phyloP scores from a whole-genome alignment of 2,113 vertebrate genomes.

The Mugil cephalus region DNA sequence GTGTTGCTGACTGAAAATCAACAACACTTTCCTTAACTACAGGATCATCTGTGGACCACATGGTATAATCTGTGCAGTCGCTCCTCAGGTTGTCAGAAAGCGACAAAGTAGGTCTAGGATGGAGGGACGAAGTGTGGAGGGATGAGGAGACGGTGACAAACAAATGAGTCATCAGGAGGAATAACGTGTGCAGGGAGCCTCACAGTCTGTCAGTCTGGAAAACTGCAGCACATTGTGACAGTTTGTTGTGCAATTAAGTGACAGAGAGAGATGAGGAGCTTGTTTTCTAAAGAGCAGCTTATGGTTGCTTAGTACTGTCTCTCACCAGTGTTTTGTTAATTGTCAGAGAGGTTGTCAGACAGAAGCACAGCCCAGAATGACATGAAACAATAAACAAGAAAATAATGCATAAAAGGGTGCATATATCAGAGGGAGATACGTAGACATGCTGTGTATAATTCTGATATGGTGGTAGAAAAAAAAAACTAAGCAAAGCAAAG shows the following conservation, averaged over 20 bases:
- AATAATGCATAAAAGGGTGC: background rate
- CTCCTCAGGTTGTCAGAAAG: conserved; percentile 32
- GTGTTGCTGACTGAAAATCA: background rate
- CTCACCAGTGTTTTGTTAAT: conserved; percentile 10
- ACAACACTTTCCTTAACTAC: background rate
- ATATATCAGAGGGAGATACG: background rate
- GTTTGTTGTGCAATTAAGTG: conserved; percentile 32
- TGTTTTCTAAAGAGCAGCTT: conserved; percentile 21
- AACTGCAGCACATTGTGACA: background rate
- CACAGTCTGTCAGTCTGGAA: conserved; percentile 13
- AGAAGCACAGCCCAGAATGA: background rate
- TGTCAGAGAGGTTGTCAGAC: conserved; percentile 12
- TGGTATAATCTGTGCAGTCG: conserved; percentile 25
- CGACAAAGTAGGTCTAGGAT: conserved; percentile 33
- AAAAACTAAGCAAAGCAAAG: background rate
- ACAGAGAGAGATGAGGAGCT: conserved; percentile 30
- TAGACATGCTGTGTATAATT: no score
- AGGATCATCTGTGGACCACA: conserved; percentile 8
- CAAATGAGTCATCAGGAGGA: conserved; percentile 55
- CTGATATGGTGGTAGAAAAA: background rate
- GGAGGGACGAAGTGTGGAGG: background rate
- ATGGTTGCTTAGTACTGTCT: conserved; percentile 14
- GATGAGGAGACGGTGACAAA: conserved; percentile 19
- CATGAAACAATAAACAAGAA: background rate
- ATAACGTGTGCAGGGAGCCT: conserved; percentile 27